Base-by-base conservation (phyloP, 1,140 invertebrate species). In the Vanessa tameamea region DNA sequence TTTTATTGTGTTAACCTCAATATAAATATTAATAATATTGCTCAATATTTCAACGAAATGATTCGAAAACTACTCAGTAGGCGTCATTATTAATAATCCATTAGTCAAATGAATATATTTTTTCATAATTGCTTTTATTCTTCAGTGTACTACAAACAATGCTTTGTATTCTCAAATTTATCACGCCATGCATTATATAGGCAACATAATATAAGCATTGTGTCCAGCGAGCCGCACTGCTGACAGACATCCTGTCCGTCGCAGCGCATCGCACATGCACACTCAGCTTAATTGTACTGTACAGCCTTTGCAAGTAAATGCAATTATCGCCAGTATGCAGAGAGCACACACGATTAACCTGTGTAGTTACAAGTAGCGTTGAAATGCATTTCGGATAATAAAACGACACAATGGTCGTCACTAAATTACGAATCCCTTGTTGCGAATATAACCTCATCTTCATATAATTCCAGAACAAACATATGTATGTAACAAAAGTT, bases 241-340 rank as follows among this genome's bases (percentile, higher is more conserved):
- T 55, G 51, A 20, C 65, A 67, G 65, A 55, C 65, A 67, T 43
- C 65, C 65, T 31, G 53, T 67, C 65, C 31, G 65, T 67, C 65
- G 53, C 65, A 59, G 55, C 37, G 68, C 11, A 47, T 61, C 23
- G 55, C 59, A 37, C 16, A 65, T 65, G 64, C 43, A 65, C 64
- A 65, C 64, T 65, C 64, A 65, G 64, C 64, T 65, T 65, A 65
- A 65, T 65, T 65, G 64, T 31, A 66, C 47, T 50, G 37, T 48
- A 66, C 47, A 51, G 48, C 69, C 37, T 51, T 47, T 23, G 48
- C 26, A 16, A 64, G 59, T 64, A 53, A 71, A 71, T 71, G 61
- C 61, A 71, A 53, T 71, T 71, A 71, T 64, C 11, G 50, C 47
- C 26, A 16, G 59, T 23, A 16, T 57, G 64, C 59, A 64, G 64